phyloP scores from a whole-genome alignment of 2,797 vertebrate species.

The Alosa sapidissima region DNA sequence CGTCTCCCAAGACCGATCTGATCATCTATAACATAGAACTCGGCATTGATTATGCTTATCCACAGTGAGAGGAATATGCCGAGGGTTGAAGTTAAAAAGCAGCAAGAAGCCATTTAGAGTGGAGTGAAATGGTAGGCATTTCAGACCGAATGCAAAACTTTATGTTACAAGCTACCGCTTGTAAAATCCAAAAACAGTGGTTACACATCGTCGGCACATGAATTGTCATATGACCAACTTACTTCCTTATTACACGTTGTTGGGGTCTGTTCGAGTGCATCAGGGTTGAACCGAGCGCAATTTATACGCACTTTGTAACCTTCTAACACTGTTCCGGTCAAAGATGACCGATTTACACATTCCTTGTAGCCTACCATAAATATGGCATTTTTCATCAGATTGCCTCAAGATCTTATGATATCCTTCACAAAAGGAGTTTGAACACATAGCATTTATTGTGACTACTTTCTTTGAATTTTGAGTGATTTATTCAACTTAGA shows the following conservation, averaged over 20 bases:
- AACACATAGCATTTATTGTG: too few species aligned
- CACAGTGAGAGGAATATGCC: neutral
- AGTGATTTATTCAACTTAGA: too few species aligned
- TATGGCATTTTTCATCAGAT: too few species aligned
- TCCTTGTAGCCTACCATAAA: too few species aligned
- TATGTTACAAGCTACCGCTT: too few species aligned
- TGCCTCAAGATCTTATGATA: too few species aligned
- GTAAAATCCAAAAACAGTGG: neutral
- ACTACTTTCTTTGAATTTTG: too few species aligned
- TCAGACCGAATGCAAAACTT: neutral
- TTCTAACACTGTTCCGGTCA: too few species aligned
- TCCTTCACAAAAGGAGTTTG: too few species aligned
- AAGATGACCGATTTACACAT: too few species aligned
- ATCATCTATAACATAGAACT: constrained; percentile 79
- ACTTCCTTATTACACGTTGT: neutral
- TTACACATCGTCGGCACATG: neutral
- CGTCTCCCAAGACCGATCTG: constrained; percentile 74
- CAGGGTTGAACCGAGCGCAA: neutral
- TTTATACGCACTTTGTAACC: neutral
- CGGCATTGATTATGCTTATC: neutral
- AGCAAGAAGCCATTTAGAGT: neutral
- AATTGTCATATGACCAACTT: constrained; percentile 2
- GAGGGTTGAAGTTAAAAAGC: neutral
- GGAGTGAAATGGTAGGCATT: neutral
- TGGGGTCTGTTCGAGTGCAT: neutral